Conservation (phyloP, 2,888 invertebrate genomes). For the Hypercompe scribonia region DNA sequence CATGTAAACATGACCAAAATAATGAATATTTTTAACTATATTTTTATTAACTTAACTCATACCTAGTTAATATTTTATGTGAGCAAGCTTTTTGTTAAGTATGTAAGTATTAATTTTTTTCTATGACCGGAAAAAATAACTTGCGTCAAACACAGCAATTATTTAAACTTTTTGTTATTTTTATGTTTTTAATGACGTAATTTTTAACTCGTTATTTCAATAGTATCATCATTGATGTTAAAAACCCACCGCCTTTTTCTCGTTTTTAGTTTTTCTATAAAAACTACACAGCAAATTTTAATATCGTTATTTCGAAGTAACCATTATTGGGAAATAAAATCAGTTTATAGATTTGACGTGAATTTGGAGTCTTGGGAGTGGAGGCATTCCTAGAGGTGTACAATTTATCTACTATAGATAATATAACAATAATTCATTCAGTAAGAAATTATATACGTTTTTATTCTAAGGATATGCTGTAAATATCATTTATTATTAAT, state of each 20-base stretch:
- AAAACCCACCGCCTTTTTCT: background rate
- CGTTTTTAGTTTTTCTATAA: background rate
- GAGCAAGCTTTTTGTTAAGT: background rate
- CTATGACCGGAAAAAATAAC: background rate
- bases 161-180: background rate
- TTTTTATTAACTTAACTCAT: background rate
- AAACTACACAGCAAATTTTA: background rate
- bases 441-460: background rate
- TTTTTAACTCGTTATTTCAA: background rate
- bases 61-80: background rate
- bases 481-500: background rate
- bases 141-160: background rate
- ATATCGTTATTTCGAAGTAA: background rate
- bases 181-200: background rate
- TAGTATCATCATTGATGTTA: background rate
- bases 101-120: background rate
- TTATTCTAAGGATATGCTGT: background rate
- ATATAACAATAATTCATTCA: slow-evolving; percentile 1
- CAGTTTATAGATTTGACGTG: no score
- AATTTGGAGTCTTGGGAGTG: no score
- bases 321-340: background rate
- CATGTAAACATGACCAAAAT: no score
- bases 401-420: background rate
- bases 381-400: no score
- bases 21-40: no score